Percentiles rank a stretch among this genome's conserved stretches.
phyloP scores from a whole-genome alignment of 2,888 invertebrate species.

The Zootermopsis nevadensis region DNA sequence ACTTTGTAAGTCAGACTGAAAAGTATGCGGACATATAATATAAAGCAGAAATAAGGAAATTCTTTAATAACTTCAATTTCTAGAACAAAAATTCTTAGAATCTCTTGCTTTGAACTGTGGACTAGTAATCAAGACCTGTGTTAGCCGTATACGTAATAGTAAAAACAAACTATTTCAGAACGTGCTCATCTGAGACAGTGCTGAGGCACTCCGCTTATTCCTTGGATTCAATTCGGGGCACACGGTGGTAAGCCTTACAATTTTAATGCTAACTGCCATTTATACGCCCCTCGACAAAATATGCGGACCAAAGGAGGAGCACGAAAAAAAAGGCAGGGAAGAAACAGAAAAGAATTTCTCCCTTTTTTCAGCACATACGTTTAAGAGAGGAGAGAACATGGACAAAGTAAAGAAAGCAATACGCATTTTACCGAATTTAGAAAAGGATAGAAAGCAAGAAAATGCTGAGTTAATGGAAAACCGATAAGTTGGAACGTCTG shows the following conservation, averaged over 20 bases:
- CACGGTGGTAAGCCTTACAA: constrained; percentile 47
- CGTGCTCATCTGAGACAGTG: constrained; percentile 12
- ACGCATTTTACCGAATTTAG: constrained; percentile 33
- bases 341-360: constrained; percentile 25
- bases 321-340: constrained; percentile 31
- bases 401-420: constrained; percentile 30
- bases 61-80: not conserved
- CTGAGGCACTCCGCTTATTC: not conserved
- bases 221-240: constrained; percentile 31
- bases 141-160: not conserved
- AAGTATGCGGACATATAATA: not conserved
- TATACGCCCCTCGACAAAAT: constrained; percentile 45
- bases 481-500: constrained; percentile 44
- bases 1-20: not conserved
- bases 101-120: not conserved
- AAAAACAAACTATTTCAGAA: not conserved
- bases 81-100: not conserved
- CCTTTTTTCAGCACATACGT: constrained; percentile 22
- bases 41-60: not conserved
- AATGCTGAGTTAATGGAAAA: constrained; percentile 45
- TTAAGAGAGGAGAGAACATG: constrained; percentile 28
- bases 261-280: constrained; percentile 51
- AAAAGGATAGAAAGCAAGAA: constrained; percentile 11
- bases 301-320: constrained; percentile 41
- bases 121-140: not conserved